Percentiles rank a stretch among this genome's conserved stretches.
Evolutionary conservation across 37 sponge, comb jelly and placozoan genomes (phyloP).

Genomic region (Diacarnus erythraeanus): DNA sequence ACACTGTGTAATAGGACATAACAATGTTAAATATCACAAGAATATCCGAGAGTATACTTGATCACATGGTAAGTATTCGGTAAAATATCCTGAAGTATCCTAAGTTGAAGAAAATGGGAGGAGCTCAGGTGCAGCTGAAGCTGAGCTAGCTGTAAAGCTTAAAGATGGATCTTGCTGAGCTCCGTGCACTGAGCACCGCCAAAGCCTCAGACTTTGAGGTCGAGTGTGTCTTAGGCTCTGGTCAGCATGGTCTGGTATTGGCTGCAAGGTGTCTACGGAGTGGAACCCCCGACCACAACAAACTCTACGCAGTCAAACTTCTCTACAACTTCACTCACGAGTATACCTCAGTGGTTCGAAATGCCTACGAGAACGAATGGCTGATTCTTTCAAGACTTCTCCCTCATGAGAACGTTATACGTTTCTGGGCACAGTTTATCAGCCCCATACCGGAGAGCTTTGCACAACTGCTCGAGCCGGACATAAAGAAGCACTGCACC

Average conservation of each 20-base stretch:
- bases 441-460: conserved; percentile 66
- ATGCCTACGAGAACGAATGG: conserved; percentile 88
- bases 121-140: neutral
- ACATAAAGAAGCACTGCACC: conserved; percentile 18
- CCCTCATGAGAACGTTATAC: conserved; percentile 70
- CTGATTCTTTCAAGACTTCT: conserved; percentile 68
- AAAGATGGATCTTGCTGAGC: conserved; percentile 59
- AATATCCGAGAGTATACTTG: neutral
- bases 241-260: conserved; percentile 76
- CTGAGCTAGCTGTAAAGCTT: neutral
- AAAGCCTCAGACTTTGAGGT: conserved; percentile 67
- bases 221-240: conserved; percentile 45
- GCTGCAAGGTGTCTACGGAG: conserved; percentile 56
- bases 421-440: conserved; percentile 87
- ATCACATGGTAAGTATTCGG: neutral
- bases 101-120: neutral
- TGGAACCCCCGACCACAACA: conserved; percentile 56
- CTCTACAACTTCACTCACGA: conserved; percentile 80
- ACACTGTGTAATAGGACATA: neutral
- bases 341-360: conserved; percentile 54
- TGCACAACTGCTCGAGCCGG: conserved; percentile 18
- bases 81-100: neutral
- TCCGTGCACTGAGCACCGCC: conserved; percentile 50
- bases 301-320: conserved; percentile 83
- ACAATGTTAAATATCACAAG: neutral